Percentiles rank a stretch among this genome's conserved stretches.
Conservation (phyloP, 2,113 vertebrate genomes). For the Gnathonemus longibarbis region DNA sequence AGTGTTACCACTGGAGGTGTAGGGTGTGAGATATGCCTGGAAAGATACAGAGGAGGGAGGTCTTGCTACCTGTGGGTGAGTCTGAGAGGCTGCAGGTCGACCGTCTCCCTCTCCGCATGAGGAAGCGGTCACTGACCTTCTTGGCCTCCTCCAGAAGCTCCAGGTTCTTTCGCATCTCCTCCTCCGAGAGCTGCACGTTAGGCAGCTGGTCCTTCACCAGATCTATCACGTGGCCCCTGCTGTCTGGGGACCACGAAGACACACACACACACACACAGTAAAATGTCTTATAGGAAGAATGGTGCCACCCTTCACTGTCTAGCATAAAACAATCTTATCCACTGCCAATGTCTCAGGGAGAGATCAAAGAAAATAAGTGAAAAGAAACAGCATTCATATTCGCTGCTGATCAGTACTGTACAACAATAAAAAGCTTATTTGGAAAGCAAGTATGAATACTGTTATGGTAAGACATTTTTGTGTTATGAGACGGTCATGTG, state of each 20-base stretch:
- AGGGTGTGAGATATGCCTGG: background rate
- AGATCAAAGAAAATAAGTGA: background rate
- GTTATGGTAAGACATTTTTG: background rate
- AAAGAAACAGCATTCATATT: background rate
- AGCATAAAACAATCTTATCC: background rate
- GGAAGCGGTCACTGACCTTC: conserved; percentile 83
- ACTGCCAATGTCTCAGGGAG: background rate
- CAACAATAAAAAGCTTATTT: background rate
- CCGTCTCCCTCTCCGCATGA: conserved; percentile 78
- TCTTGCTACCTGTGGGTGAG: conserved; percentile 67
- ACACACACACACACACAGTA: conserved; percentile 3
- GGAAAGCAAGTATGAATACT: background rate
- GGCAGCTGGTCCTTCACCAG: conserved; percentile 85
- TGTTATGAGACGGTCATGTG: background rate
- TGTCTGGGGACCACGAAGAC: conserved; percentile 58
- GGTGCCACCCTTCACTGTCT: background rate
- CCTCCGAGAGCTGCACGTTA: conserved; percentile 83
- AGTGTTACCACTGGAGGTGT: background rate
- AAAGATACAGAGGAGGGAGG: background rate
- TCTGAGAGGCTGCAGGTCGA: conserved; percentile 78
- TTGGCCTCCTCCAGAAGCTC: conserved; percentile 91
- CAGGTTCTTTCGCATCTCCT: conserved; percentile 90
- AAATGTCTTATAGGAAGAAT: background rate
- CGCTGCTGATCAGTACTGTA: background rate
- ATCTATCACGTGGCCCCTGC: conserved; percentile 79